These are phyloP conservation scores for Malthinus seriepunctatus DNA, from an alignment of 2,888 invertebrate genomes.

Conservation along the genomic window DNA sequence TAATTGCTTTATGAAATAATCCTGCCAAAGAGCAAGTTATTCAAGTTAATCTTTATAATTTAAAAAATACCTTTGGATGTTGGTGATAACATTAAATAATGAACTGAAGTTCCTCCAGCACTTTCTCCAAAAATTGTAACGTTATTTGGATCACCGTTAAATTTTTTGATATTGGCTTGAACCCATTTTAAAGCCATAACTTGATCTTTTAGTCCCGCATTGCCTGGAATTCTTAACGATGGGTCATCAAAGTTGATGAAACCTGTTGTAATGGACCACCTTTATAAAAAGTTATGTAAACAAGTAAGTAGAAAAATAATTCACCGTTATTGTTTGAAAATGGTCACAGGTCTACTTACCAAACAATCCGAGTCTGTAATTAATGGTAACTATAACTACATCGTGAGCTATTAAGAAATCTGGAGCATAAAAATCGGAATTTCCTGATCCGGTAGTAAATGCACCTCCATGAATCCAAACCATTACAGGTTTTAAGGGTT, in stretches of 20 bases:
- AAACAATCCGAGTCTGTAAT: constrained; percentile 49
- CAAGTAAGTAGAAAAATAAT: too few species aligned
- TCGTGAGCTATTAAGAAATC: constrained; percentile 49
- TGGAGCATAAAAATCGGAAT: constrained; percentile 45
- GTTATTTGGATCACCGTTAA: constrained; percentile 59
- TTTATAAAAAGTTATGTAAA: too few species aligned
- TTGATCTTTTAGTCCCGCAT: constrained; percentile 60
- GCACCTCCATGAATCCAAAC: constrained; percentile 54
- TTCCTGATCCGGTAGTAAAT: constrained; percentile 47
- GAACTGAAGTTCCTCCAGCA: constrained; percentile 57
- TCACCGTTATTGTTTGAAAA: too few species aligned
- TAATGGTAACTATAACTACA: constrained; percentile 49
- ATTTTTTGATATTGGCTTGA: constrained; percentile 55
- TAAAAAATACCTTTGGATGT: constrained; percentile 48
- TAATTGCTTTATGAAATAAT: constrained; percentile 15
- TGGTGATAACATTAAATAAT: constrained; percentile 57
- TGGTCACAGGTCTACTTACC: constrained; percentile 35
- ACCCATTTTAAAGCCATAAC: constrained; percentile 59
- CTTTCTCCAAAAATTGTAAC: constrained; percentile 60
- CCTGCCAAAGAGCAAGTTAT: background rate
- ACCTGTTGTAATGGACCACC: constrained; percentile 44
- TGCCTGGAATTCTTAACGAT: constrained; percentile 56
- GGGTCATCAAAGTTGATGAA: constrained; percentile 56
- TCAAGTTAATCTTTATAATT: background rate
- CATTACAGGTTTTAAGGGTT: constrained; percentile 48